Conservation (phyloP, 2,888 invertebrate species). For the Idaea aversata region DNA sequence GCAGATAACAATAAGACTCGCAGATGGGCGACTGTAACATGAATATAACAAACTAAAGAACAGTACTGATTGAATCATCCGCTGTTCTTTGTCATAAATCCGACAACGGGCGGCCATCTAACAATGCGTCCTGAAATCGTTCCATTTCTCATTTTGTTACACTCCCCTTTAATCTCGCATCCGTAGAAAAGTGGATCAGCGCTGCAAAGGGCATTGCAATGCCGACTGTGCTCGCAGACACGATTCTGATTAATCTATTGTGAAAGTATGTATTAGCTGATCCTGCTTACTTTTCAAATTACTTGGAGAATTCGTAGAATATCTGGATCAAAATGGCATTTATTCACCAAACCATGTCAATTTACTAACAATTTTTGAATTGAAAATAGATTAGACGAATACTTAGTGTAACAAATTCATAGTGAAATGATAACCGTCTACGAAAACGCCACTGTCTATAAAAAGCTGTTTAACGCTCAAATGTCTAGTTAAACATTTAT, state of each 20-base stretch:
- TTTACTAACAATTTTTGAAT: neutral
- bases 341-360: neutral
- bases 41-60: constrained; percentile 79
- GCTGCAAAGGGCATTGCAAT: constrained; percentile 76
- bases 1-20: constrained; percentile 67
- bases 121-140: constrained; percentile 79
- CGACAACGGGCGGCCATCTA: constrained; percentile 74
- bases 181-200: constrained; percentile 79
- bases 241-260: constrained; percentile 74
- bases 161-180: constrained; percentile 79
- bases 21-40: constrained; percentile 65
- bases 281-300: constrained; percentile 15
- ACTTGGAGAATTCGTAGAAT: neutral
- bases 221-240: constrained; percentile 60
- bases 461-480: constrained; percentile 23
- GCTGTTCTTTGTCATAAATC: constrained; percentile 80
- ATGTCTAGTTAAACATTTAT: constrained; percentile 44
- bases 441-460: constrained; percentile 18
- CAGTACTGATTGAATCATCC: constrained; percentile 79
- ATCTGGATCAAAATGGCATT: neutral
- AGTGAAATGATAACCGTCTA: constrained; percentile 24
- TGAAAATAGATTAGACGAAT: neutral
- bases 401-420: neutral
- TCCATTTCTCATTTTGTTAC: constrained; percentile 80
- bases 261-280: constrained; percentile 44